Conservation (phyloP, 2,113 vertebrate genomes). For the Redunca redunca region DNA sequence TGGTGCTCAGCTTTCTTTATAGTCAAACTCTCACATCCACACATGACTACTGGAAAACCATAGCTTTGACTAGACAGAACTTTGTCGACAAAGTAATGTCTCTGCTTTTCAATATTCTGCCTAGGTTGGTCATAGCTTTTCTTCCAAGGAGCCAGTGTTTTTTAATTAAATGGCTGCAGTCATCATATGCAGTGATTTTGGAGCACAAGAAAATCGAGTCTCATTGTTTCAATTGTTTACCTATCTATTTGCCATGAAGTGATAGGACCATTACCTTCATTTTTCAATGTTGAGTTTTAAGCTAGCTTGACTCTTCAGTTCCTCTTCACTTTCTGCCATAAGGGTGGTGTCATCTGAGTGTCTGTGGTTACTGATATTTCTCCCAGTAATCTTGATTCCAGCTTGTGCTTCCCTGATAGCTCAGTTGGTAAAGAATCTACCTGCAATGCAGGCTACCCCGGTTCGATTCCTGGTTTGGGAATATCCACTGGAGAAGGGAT, state of each 20-base stretch:
- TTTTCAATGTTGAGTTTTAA: neutral
- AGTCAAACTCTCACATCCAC: neutral
- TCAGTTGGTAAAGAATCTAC: neutral
- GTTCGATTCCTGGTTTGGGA: neutral
- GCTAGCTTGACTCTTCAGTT: neutral
- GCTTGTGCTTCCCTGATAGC: neutral
- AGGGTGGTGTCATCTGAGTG: neutral
- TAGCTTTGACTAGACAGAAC: neutral
- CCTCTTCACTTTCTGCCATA: neutral
- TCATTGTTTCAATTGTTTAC: neutral
- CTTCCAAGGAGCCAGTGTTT: neutral
- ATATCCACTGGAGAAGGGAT: neutral
- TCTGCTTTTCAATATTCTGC: neutral
- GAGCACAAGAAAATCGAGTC: neutral
- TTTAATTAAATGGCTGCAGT: neutral
- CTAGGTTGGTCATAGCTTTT: neutral
- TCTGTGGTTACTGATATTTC: neutral
- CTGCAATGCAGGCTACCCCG: neutral
- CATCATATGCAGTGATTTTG: neutral
- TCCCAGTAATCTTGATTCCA: neutral
- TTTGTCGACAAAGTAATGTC: neutral
- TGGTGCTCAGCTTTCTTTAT: neutral
- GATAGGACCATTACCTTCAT: neutral
- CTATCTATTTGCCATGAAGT: neutral
- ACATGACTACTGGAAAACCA: neutral